Base-by-base conservation (phyloP, 2,797 vertebrate species). In the Mastacembelus armatus region DNA sequence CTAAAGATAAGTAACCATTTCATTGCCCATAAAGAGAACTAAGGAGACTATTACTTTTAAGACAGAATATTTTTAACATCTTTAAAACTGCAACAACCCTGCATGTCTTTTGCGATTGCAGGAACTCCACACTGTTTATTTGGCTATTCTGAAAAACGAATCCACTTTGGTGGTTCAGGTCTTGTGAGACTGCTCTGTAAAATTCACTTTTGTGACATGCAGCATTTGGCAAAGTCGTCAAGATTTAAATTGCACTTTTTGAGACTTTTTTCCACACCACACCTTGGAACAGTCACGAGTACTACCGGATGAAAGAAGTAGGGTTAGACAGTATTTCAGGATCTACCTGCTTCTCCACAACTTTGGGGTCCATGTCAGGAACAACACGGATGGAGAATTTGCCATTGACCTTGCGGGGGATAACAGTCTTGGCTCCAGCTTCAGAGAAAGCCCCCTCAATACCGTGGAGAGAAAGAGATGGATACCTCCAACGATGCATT, bases 311-410 rank as follows among this genome's bases (percentile, higher is more conserved):
- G 2, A n/a, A n/a, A n/a, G n/a, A n/a, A n/a, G 38, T 12, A 14
- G 18, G 4, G 42, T 52, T 24, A 52, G 2, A 36, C n/a, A n/a
- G 44, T 27, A 45, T 49, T 33, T 54, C 12, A 19, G 5, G 15
- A 0, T 38, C 3, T 93, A 96, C 97, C 85, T 95, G 94, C 66
- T 96, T 91, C 7, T 95, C 94, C 73, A 99, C 96, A 19, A 81
- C 90, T 74, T 94, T 92, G 0, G 97, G 98, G 81, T 94, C 95
- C 98, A 99, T 99, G 86, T 99, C 85, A 0, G 98, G 97, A 62
- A 99, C 97, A 0, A 99, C 90, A 16, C 97, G 93, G 87, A 99
- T 98, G 65, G 98, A 99, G 89, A 99, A 99, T 85, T 99, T 99
- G 78, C 98, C 97, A 0, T 83, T 95, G 84, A 99, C 97, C 74